phyloP scores from a whole-genome alignment of 2,797 vertebrate genomes.

The Aphelocoma californica region DNA sequence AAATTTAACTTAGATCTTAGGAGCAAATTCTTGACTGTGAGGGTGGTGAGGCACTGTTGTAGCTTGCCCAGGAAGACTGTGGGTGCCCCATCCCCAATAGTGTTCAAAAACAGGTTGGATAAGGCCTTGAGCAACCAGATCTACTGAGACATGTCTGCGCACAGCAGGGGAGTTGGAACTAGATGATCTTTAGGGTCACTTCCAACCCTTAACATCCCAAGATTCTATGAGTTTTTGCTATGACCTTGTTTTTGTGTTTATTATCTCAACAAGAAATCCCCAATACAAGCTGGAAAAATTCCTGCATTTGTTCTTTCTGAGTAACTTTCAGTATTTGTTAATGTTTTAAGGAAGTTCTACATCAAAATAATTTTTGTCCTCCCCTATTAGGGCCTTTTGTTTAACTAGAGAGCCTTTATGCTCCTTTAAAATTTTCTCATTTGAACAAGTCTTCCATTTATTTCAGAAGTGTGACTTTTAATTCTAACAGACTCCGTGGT shows the following conservation, averaged over 20 bases:
- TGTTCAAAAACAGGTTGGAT: background rate
- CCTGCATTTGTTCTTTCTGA: background rate
- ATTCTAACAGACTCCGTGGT: background rate
- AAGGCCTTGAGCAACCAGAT: background rate
- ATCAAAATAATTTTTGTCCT: background rate
- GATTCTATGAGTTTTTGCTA: background rate
- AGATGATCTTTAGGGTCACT: background rate
- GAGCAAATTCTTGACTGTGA: background rate
- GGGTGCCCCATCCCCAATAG: background rate
- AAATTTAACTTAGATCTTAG: background rate
- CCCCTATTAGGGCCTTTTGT: background rate
- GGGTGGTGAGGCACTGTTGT: background rate
- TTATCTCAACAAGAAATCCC: background rate
- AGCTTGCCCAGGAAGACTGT: background rate
- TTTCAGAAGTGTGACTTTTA: background rate
- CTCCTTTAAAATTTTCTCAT: background rate
- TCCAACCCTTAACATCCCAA: background rate
- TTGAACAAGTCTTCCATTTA: background rate
- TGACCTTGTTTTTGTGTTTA: background rate
- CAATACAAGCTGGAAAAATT: background rate
- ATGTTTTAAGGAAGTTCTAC: background rate
- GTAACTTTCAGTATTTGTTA: background rate
- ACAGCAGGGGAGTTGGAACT: background rate
- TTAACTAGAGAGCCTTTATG: background rate
- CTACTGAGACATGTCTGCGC: background rate